Percentiles rank a stretch among this genome's conserved stretches.
Evolutionary conservation across 2,888 invertebrate genomes (phyloP).

Genomic region (Bruchidius siliquastri): DNA sequence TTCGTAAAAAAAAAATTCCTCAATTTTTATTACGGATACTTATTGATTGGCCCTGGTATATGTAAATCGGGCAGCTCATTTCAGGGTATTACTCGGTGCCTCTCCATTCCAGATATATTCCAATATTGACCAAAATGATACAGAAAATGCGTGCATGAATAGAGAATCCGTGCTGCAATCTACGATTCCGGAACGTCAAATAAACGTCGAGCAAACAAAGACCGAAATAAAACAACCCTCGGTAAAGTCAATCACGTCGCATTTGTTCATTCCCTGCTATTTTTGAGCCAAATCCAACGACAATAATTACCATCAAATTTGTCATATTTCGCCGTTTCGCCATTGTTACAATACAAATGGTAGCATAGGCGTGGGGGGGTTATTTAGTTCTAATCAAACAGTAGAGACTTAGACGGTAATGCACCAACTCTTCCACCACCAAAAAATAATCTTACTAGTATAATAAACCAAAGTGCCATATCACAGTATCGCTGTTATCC

Average conservation of each 20-base stretch:
- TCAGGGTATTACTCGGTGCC: not conserved
- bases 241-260: not conserved
- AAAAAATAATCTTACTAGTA: no score
- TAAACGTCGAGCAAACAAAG: not conserved
- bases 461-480: no score
- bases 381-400: no score
- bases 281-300: not conserved
- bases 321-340: constrained; percentile 5
- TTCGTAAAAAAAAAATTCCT: no score
- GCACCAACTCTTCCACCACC: no score
- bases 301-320: constrained; percentile 3
- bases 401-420: no score
- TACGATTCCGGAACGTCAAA: not conserved
- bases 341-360: not conserved
- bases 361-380: not conserved
- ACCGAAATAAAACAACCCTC: not conserved
- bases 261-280: not conserved
- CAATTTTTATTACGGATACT: no score
- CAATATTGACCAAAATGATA: not conserved
- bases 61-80: not conserved
- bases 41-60: no score
- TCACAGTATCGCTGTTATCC: no score
- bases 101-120: not conserved
- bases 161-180: not conserved
- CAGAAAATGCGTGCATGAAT: not conserved